A percentile compares a stretch with the other conserved stretches of the same genome.
Evolutionary conservation across 1,140 invertebrate species (phyloP).

Genomic region (Zaprionus vittiger): DNA sequence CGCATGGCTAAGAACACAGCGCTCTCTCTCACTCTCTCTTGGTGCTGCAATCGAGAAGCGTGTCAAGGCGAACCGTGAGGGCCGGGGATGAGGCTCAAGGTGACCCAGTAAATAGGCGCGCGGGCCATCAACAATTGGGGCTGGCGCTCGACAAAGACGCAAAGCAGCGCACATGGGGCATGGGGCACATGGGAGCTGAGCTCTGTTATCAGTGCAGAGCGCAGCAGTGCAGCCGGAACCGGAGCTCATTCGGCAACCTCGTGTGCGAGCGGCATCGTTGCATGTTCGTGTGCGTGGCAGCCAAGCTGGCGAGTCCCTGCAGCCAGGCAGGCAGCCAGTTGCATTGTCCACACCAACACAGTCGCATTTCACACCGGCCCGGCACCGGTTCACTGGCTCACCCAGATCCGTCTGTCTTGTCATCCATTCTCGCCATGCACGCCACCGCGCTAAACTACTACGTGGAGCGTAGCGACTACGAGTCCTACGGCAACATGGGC

Average conservation of each 20-base stretch:
- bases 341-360: slow-evolving; percentile 82
- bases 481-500: slow-evolving; percentile 43
- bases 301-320: slow-evolving; percentile 23
- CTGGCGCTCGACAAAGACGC: slow-evolving; percentile 50
- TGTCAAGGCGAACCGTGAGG: slow-evolving; percentile 65
- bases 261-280: slow-evolving; percentile 55
- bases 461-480: slow-evolving; percentile 71
- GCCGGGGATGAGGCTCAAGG: slow-evolving; percentile 45
- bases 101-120: slow-evolving; percentile 74
- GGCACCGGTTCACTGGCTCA: slow-evolving; percentile 74
- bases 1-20: slow-evolving; percentile 43
- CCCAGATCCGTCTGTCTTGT: slow-evolving; percentile 14
- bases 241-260: slow-evolving; percentile 45
- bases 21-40: slow-evolving; percentile 4
- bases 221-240: slow-evolving; percentile 51
- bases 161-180: slow-evolving; percentile 4
- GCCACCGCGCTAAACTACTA: slow-evolving; percentile 70
- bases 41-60: slow-evolving; percentile 51
- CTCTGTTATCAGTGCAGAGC: slow-evolving; percentile 64
- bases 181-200: slow-evolving; percentile 26
- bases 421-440: slow-evolving; percentile 47
- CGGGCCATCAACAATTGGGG: slow-evolving; percentile 17
- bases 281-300: slow-evolving; percentile 45
- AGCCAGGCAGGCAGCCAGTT: slow-evolving; percentile 61
- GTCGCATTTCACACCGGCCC: slow-evolving; percentile 79